Conservation (phyloP, 2,797 vertebrate genomes). For the Catamblyrhynchus diadema region DNA sequence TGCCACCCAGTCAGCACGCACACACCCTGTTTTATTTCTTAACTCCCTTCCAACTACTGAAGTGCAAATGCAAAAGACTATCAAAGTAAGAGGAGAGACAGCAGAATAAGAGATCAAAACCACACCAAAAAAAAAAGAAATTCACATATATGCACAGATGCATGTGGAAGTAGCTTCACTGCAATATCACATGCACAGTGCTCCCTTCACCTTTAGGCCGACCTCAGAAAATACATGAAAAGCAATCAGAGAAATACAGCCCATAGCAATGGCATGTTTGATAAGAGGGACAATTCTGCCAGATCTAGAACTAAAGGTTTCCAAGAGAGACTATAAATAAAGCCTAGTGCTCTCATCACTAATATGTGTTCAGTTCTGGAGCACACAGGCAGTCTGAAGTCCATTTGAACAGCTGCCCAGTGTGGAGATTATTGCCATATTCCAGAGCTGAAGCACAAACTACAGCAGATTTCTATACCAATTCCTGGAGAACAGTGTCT, state of each 20-base stretch:
- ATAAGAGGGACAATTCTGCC: neutral
- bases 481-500: neutral
- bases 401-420: neutral
- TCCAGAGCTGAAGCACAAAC: neutral
- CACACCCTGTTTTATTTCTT: neutral
- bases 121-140: neutral
- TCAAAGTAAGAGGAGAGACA: neutral
- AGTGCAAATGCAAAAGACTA: neutral
- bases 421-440: neutral
- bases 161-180: neutral
- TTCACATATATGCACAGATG: neutral
- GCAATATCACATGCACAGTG: accelerated
- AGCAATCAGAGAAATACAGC: neutral
- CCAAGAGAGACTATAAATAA: neutral
- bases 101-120: neutral
- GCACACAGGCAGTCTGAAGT: neutral
- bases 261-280: neutral
- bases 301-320: neutral
- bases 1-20: neutral
- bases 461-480: neutral
- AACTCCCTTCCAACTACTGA: neutral
- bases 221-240: neutral
- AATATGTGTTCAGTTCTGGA: neutral
- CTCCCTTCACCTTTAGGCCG: neutral
- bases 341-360: neutral